These are phyloP conservation scores for Lasiommata megera DNA, from an alignment of 2,888 invertebrate genomes.

Conservation along the genomic window DNA sequence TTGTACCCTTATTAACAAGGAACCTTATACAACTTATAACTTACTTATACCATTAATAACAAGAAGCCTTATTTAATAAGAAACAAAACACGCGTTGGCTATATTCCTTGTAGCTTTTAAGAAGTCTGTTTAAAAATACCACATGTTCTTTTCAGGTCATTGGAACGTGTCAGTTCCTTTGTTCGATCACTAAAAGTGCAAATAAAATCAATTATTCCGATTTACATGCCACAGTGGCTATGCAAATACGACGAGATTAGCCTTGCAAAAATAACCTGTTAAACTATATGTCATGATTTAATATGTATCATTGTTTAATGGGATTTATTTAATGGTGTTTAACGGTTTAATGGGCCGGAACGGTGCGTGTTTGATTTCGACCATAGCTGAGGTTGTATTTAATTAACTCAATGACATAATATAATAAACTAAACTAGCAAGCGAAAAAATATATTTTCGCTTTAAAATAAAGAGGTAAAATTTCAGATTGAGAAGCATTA, in stretches of 20 bases:
- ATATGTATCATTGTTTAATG: conserved; percentile 20
- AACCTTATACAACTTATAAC: too few species aligned
- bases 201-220: conserved; percentile 19
- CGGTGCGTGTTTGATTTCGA: neutral
- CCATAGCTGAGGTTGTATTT: neutral
- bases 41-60: too few species aligned
- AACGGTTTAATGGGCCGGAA: too few species aligned
- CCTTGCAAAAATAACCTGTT: conserved; percentile 26
- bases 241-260: conserved; percentile 25
- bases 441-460: too few species aligned
- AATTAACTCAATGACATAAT: too few species aligned
- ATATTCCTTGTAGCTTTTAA: neutral
- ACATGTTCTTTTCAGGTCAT: neutral
- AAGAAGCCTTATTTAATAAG: too few species aligned
- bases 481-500: too few species aligned
- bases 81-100: too few species aligned
- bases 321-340: neutral
- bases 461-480: too few species aligned
- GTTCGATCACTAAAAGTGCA: conserved; percentile 3
- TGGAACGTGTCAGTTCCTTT: conserved; percentile 11
- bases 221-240: conserved; percentile 19
- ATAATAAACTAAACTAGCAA: too few species aligned
- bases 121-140: neutral
- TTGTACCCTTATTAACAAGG: too few species aligned
- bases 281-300: conserved; percentile 11